phyloP scores from a whole-genome alignment of 1,140 invertebrate species.

The Hormaphis cornu region DNA sequence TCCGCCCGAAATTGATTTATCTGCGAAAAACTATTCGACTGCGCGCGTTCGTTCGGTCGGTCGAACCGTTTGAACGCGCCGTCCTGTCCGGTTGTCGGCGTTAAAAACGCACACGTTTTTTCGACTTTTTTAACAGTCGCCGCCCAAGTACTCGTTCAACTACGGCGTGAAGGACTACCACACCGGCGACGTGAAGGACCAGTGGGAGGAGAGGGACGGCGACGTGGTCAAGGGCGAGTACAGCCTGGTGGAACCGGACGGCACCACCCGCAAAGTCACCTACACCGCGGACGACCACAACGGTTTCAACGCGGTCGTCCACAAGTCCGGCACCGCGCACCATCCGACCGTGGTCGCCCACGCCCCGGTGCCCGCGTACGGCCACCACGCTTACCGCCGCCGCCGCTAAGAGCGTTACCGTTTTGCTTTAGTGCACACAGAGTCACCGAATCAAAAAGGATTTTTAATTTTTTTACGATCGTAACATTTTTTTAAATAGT shows the following conservation, averaged over 20 bases:
- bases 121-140: no score
- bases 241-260: slow-evolving; percentile 50
- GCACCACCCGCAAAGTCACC: slow-evolving; percentile 50
- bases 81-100: no score
- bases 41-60: no score
- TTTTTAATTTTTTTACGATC: no score
- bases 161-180: slow-evolving; percentile 48
- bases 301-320: slow-evolving; percentile 52
- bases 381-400: slow-evolving; percentile 24
- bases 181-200: slow-evolving; percentile 48
- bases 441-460: no score
- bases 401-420: background rate
- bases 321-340: slow-evolving; percentile 46
- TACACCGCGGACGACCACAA: slow-evolving; percentile 53
- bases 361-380: slow-evolving; percentile 32
- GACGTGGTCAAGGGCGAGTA: slow-evolving; percentile 49
- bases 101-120: no score
- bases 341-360: slow-evolving; percentile 38
- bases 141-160: slow-evolving; percentile 47
- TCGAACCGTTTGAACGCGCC: no score
- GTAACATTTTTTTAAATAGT: no score
- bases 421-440: no score
- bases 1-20: no score
- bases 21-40: no score
- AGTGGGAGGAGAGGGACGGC: slow-evolving; percentile 48